These are phyloP conservation scores for Euproctis similis DNA, from an alignment of 2,888 invertebrate genomes.

Conservation along the genomic window DNA sequence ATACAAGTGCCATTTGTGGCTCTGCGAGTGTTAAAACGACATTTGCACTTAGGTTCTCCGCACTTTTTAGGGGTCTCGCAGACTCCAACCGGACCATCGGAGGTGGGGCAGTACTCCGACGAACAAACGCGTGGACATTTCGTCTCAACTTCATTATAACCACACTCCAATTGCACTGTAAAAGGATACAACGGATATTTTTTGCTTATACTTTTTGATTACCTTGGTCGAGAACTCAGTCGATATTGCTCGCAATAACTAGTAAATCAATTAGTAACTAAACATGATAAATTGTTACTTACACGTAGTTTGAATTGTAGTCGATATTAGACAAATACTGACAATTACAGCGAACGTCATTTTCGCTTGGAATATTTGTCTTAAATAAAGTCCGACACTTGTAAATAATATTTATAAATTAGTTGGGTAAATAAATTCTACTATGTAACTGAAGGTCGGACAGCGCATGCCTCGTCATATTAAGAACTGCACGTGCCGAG, in stretches of 20 bases:
- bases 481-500: too few relatives aligned
- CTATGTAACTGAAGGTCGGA: too few relatives aligned
- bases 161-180: conserved; percentile 16
- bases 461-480: too few relatives aligned
- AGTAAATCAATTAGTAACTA: neutral
- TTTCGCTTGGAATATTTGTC: conserved; percentile 5
- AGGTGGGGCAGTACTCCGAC: conserved; percentile 25
- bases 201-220: too few relatives aligned
- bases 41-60: conserved; percentile 24
- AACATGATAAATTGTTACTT: conserved; percentile 2
- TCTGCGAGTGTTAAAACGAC: conserved; percentile 28
- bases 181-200: too few relatives aligned
- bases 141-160: conserved; percentile 11
- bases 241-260: neutral
- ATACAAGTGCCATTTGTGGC: conserved; percentile 30
- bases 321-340: conserved; percentile 10
- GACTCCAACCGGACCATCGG: conserved; percentile 6
- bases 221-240: too few relatives aligned
- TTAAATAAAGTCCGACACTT: conserved; percentile 9
- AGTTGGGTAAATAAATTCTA: too few relatives aligned
- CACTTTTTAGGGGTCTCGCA: conserved; percentile 9
- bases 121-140: conserved; percentile 21
- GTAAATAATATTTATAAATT: too few relatives aligned
- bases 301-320: conserved; percentile 12
- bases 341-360: conserved; percentile 20